These are phyloP conservation scores for Physocephala rufipes DNA, from an alignment of 2,888 invertebrate genomes.

Conservation along the genomic window DNA sequence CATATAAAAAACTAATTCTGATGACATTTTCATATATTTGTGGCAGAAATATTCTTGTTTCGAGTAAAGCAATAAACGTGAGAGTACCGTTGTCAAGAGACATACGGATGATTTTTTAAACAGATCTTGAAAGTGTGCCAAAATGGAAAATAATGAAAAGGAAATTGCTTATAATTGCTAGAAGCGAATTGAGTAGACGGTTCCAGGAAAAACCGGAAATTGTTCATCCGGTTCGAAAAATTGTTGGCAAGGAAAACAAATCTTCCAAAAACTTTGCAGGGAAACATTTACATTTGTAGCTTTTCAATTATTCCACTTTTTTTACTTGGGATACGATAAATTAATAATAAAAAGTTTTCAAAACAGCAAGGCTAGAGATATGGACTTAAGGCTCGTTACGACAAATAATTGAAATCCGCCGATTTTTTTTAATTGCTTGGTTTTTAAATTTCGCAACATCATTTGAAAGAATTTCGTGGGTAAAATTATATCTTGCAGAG, in stretches of 20 bases:
- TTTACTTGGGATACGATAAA: background rate
- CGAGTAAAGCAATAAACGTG: too few species aligned
- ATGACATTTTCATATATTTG: too few species aligned
- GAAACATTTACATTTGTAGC: background rate
- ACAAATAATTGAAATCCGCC: slow-evolving; percentile 85
- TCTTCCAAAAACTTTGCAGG: too few species aligned
- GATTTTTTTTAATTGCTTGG: slow-evolving; percentile 69
- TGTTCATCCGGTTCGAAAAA: too few species aligned
- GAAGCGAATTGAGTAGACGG: too few species aligned
- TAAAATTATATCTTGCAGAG: slow-evolving; percentile 84
- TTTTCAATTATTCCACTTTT: background rate
- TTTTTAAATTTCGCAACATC: slow-evolving; percentile 74
- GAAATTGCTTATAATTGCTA: slow-evolving; percentile 16
- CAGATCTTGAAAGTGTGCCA: background rate
- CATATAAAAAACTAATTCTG: too few species aligned
- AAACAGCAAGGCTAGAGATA: background rate
- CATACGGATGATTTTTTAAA: background rate
- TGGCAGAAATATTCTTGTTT: too few species aligned
- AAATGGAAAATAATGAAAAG: background rate
- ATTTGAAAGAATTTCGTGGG: slow-evolving; percentile 85
- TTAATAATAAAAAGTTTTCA: background rate
- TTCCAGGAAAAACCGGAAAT: too few species aligned
- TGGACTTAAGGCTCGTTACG: slow-evolving; percentile 73
- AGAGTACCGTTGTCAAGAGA: background rate
- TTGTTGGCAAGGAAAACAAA: too few species aligned